Evolutionary conservation across 2,888 invertebrate genomes (phyloP).

Genomic region (Tachina grossa): DNA sequence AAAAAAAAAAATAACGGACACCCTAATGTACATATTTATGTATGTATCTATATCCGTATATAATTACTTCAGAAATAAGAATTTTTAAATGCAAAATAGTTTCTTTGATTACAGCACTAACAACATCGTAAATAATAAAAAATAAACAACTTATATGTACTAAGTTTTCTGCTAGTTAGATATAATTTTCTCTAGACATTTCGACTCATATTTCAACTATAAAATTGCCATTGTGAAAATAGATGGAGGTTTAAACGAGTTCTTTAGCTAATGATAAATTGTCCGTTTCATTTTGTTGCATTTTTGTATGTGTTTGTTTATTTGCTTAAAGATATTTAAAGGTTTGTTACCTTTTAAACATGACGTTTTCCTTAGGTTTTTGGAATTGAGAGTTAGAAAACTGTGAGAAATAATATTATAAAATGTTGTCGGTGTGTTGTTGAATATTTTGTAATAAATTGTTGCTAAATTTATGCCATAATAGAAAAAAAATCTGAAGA

Average conservation of each 20-base stretch:
- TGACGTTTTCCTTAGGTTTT: conserved; percentile 20
- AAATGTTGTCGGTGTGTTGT: conserved; percentile 26
- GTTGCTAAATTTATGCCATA: conserved; percentile 50
- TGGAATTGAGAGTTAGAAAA: conserved; percentile 26
- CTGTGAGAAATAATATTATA: conserved; percentile 53
- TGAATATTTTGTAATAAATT: conserved; percentile 54
- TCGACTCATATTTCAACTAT: conserved; percentile 26
- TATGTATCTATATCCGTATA: too few species aligned
- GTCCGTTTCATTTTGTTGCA: conserved; percentile 56
- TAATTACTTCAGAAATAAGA: too few species aligned
- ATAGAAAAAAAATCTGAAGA: not conserved
- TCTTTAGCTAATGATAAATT: conserved; percentile 53
- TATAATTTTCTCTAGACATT: conserved; percentile 14
- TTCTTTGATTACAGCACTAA: too few species aligned
- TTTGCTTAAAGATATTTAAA: conserved; percentile 58
- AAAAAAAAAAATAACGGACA: too few species aligned
- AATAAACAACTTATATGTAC: not conserved
- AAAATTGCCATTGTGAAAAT: conserved; percentile 34
- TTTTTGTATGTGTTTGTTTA: conserved; percentile 36
- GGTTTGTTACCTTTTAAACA: conserved; percentile 45
- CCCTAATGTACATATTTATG: too few species aligned
- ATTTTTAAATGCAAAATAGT: too few species aligned
- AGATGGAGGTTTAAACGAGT: conserved; percentile 28
- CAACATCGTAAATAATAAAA: not conserved
- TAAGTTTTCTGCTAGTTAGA: conserved; percentile 1